phyloP scores from a whole-genome alignment of 2,888 invertebrate species.

The Autographa pulchrina region DNA sequence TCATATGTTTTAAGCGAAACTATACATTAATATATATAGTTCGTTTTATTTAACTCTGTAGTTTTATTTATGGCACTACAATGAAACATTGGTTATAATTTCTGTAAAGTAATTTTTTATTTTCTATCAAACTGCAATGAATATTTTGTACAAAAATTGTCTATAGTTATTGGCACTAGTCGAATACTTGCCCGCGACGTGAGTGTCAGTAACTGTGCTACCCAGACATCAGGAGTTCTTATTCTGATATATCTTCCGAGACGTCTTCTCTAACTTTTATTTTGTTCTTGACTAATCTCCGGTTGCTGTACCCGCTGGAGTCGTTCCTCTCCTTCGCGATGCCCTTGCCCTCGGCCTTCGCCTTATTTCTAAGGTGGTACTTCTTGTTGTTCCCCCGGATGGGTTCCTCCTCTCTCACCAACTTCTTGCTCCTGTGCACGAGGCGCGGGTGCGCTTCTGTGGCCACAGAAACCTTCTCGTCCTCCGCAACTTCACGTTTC shows the following conservation, averaged over 20 bases:
- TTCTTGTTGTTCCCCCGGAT: slow-evolving; percentile 64
- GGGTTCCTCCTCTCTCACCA: slow-evolving; percentile 61
- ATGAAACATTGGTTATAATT: slow-evolving; percentile 31
- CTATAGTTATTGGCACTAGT: slow-evolving; percentile 56
- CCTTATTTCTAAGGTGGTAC: slow-evolving; percentile 65
- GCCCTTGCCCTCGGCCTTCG: slow-evolving; percentile 78
- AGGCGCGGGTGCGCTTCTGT: slow-evolving; percentile 59
- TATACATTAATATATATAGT: slow-evolving; percentile 62
- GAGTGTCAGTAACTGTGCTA: slow-evolving; percentile 43
- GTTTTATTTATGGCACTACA: slow-evolving; percentile 50
- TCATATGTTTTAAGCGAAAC: slow-evolving; percentile 69
- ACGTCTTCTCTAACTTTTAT: slow-evolving; percentile 80
- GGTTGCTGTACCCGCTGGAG: slow-evolving; percentile 68
- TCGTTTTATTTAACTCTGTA: slow-evolving; percentile 56
- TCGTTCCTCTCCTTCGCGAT: slow-evolving; percentile 77
- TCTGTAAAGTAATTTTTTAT: slow-evolving; percentile 33
- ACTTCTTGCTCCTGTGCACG: slow-evolving; percentile 67
- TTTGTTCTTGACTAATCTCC: slow-evolving; percentile 74
- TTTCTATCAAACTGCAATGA: slow-evolving; percentile 27
- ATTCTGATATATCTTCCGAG: slow-evolving; percentile 82
- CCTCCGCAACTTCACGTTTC: slow-evolving; percentile 74
- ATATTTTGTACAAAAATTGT: slow-evolving; percentile 41
- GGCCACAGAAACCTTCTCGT: slow-evolving; percentile 61
- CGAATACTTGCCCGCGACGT: slow-evolving; percentile 42
- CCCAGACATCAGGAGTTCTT: slow-evolving; percentile 18